Evolutionary conservation across 2,113 vertebrate genomes (phyloP).

Genomic region (Lutjanus erythropterus): DNA sequence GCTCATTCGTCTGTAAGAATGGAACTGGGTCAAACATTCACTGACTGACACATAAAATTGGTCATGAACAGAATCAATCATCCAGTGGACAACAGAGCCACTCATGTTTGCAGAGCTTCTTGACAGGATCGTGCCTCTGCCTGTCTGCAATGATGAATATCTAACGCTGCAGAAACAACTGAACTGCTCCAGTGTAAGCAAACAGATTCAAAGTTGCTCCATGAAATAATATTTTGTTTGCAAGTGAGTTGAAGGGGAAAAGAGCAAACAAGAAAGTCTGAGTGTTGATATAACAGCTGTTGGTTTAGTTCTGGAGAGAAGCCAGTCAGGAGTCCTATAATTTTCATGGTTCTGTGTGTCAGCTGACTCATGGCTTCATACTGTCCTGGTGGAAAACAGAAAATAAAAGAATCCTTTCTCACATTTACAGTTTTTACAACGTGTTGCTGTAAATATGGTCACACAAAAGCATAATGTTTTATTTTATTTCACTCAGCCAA

Average conservation of each 20-base stretch:
- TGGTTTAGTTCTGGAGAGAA: not conserved
- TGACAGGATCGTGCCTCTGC: not conserved
- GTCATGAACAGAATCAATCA: conserved; percentile 19
- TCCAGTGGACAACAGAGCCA: not conserved
- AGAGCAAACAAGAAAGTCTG: not conserved
- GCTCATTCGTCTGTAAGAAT: conserved; percentile 20
- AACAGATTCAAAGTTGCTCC: not conserved
- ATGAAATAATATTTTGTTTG: not conserved
- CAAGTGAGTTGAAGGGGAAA: no score
- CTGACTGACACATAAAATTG: conserved; percentile 5
- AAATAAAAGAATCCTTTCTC: no score
- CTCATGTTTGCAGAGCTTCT: not conserved
- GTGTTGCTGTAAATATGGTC: not conserved
- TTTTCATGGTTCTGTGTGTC: not conserved
- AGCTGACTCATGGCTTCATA: not conserved
- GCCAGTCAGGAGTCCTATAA: not conserved
- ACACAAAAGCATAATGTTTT: not conserved
- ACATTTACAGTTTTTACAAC: no score
- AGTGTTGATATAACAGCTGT: not conserved
- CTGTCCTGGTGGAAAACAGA: not conserved
- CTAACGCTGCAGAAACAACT: not conserved
- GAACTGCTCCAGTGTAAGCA: not conserved
- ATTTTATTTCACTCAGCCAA: not conserved
- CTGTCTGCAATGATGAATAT: not conserved
- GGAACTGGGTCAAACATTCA: conserved; percentile 46